Conservation (phyloP, 2,888 invertebrate species). For the Luffia ferchaultella region DNA sequence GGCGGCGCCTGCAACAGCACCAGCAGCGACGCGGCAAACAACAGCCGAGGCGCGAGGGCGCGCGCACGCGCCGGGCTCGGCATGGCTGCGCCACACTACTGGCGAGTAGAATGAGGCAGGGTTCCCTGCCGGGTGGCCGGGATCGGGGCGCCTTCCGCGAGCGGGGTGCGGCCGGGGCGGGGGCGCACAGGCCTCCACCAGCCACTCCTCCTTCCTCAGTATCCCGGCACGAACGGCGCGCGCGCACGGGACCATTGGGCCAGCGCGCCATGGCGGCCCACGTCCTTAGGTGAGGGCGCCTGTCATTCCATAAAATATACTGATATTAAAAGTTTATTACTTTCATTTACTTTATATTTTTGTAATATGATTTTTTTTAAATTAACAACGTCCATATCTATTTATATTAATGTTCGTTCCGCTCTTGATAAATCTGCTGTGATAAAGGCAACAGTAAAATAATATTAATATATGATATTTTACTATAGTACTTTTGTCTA, state of each 20-base stretch:
- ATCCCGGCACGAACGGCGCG: constrained; percentile 61
- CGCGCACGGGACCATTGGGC: constrained; percentile 59
- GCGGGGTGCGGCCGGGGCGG: constrained; percentile 31
- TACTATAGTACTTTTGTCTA: no score
- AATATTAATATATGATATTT: no score
- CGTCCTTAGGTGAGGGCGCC: constrained; percentile 48
- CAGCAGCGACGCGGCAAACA: constrained; percentile 39
- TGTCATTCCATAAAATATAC: not conserved
- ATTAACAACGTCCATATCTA: no score
- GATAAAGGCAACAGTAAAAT: no score
- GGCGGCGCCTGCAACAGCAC: constrained; percentile 32
- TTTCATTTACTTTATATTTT: not conserved
- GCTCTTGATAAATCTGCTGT: not conserved
- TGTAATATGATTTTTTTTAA: no score
- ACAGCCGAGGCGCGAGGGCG: constrained; percentile 39
- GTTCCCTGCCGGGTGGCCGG: constrained; percentile 27
- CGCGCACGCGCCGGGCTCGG: constrained; percentile 61
- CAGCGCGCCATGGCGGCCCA: constrained; percentile 53
- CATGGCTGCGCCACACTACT: constrained; percentile 62
- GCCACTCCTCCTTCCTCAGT: constrained; percentile 54
- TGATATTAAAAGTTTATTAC: not conserved
- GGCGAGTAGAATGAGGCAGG: constrained; percentile 40
- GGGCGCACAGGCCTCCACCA: constrained; percentile 33
- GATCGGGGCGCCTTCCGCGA: constrained; percentile 12
- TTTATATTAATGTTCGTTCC: no score